Evolutionary conservation across 2,797 vertebrate species (phyloP).

Genomic region (Sciurus vulgaris): DNA sequence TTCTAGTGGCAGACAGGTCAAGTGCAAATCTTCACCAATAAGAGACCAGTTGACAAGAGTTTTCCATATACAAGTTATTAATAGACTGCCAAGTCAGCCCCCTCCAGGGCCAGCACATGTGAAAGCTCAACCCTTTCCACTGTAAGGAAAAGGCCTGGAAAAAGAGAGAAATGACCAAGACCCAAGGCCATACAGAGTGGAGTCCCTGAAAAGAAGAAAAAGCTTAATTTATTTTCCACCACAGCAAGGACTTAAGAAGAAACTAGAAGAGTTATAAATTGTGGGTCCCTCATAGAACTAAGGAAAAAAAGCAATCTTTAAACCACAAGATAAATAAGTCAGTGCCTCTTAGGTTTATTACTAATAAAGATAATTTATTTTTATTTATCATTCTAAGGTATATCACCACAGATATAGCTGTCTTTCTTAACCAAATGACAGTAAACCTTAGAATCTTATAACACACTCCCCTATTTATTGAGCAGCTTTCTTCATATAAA

Average conservation of each 20-base stretch:
- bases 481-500: background rate
- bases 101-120: background rate
- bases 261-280: conserved; percentile 56
- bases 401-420: background rate
- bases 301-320: conserved; percentile 60
- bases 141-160: background rate
- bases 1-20: background rate
- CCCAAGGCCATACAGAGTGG: too few relatives aligned
- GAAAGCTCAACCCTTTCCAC: background rate
- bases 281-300: background rate
- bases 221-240: conserved; percentile 58
- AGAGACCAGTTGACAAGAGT: background rate
- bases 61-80: background rate
- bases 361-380: conserved; percentile 4
- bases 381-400: background rate
- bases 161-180: background rate
- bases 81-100: background rate
- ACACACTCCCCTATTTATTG: background rate
- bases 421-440: background rate
- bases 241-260: conserved; percentile 17
- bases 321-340: conserved; percentile 59
- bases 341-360: conserved; percentile 13
- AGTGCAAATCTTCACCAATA: background rate
- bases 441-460: background rate
- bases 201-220: background rate